These are phyloP conservation scores for Corbicula japonica DNA, from an alignment of 2,888 invertebrate genomes.

Conservation along the genomic window DNA sequence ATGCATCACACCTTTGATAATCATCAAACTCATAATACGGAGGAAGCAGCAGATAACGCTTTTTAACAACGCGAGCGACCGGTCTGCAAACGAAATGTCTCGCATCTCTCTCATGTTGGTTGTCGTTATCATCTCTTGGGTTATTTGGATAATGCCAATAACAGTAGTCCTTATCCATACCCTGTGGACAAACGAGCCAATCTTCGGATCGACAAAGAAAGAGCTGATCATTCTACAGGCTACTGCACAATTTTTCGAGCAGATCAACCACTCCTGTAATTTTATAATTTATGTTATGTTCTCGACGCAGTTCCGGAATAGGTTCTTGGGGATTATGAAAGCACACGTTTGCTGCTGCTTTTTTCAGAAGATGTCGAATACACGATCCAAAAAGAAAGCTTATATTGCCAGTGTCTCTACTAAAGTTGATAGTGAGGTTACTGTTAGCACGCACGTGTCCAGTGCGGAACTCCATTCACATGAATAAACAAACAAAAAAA, in stretches of 20 bases:
- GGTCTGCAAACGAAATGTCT: slow-evolving; percentile 12
- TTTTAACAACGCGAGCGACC: neutral
- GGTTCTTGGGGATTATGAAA: slow-evolving; percentile 30
- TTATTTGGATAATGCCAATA: slow-evolving; percentile 47
- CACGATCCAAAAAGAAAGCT: too few species aligned
- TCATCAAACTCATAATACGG: slow-evolving; percentile 21
- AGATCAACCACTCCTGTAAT: slow-evolving; percentile 48
- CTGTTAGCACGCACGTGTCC: too few species aligned
- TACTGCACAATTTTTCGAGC: slow-evolving; percentile 39
- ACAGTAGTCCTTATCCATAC: slow-evolving; percentile 39
- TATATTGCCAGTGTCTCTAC: too few species aligned
- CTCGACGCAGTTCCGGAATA: slow-evolving; percentile 25
- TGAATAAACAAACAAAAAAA: too few species aligned
- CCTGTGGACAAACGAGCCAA: slow-evolving; percentile 46
- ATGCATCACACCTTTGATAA: slow-evolving; percentile 57
- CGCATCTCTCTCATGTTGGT: slow-evolving; percentile 29
- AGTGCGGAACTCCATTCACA: too few species aligned
- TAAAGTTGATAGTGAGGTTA: too few species aligned
- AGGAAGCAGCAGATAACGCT: neutral
- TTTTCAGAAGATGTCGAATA: too few species aligned
- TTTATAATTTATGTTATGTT: slow-evolving; percentile 42
- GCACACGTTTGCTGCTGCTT: too few species aligned
- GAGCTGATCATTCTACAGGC: slow-evolving; percentile 32
- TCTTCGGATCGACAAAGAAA: slow-evolving; percentile 31
- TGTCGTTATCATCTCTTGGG: slow-evolving; percentile 28